Percentiles rank a stretch among this genome's conserved stretches.
Conservation (phyloP, 2,797 vertebrate genomes). For the Petrocephalus schoutedeni region DNA sequence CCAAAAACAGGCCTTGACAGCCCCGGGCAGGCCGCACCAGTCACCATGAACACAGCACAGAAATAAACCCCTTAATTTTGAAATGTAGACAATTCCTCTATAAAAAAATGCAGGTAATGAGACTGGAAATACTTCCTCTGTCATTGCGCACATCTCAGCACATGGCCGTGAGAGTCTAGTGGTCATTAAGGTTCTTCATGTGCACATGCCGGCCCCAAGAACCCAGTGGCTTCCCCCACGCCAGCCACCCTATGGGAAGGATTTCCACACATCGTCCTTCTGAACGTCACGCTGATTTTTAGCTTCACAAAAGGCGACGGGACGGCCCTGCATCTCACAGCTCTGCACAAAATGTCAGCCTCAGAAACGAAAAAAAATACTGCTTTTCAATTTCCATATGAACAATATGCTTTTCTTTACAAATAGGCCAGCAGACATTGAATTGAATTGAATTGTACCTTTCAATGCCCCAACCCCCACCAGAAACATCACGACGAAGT, state of each 20-base stretch:
- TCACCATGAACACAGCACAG: not conserved
- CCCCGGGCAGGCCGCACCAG: not conserved
- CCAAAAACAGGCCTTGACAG: not conserved
- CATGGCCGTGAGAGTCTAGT: not conserved
- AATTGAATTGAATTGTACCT: not conserved
- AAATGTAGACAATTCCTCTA: not conserved
- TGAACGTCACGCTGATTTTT: not conserved
- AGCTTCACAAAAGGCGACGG: not conserved
- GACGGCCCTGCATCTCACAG: not conserved
- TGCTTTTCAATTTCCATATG: not conserved
- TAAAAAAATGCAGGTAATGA: not conserved
- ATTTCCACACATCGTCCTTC: not conserved
- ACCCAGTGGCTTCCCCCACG: slow-evolving; percentile 35
- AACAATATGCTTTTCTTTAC: slow-evolving; percentile 3
- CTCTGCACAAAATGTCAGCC: not conserved
- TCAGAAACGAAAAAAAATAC: not conserved
- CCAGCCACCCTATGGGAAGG: slow-evolving; percentile 36
- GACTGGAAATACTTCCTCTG: not conserved
- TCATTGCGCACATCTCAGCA: not conserved
- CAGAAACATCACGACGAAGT: not conserved
- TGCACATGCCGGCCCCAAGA: slow-evolving; percentile 47
- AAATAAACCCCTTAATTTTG: not conserved
- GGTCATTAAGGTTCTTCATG: slow-evolving; percentile 28
- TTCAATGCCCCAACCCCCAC: not conserved
- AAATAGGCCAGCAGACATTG: not conserved